Evolutionary conservation across 2,888 invertebrate genomes (phyloP).

Genomic region (Diachrysia chrysitis): DNA sequence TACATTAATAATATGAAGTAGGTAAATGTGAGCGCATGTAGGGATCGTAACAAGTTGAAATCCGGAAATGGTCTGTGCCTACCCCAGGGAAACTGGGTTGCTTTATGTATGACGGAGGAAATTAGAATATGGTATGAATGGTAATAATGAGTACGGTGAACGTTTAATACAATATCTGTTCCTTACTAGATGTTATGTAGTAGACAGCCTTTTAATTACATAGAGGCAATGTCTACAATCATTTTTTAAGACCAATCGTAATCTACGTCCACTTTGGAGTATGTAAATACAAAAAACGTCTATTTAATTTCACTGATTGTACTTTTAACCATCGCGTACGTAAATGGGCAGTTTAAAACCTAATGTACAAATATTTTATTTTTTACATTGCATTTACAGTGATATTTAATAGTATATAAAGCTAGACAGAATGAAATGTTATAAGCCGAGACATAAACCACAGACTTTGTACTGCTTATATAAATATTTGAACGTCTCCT

Average conservation of each 20-base stretch:
- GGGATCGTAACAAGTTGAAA: conserved; percentile 11
- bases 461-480: neutral
- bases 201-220: neutral
- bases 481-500: neutral
- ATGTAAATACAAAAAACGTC: too few species aligned
- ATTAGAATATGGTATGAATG: conserved; percentile 1
- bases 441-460: neutral
- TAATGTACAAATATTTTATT: too few species aligned
- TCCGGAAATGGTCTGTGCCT: conserved; percentile 4
- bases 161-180: too few species aligned
- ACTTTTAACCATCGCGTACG: too few species aligned
- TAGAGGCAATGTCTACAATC: neutral
- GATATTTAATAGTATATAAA: neutral
- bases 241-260: too few species aligned
- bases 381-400: neutral
- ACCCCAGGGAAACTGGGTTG: conserved; percentile 1
- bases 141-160: neutral
- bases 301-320: too few species aligned
- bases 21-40: neutral
- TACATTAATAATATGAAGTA: conserved; percentile 1
- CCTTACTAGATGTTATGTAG: neutral
- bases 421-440: neutral
- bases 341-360: too few species aligned
- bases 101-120: conserved; percentile 1
- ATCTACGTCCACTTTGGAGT: too few species aligned